Base-by-base conservation (phyloP, 2,888 invertebrate genomes). In the Ochropleura leucogaster region DNA sequence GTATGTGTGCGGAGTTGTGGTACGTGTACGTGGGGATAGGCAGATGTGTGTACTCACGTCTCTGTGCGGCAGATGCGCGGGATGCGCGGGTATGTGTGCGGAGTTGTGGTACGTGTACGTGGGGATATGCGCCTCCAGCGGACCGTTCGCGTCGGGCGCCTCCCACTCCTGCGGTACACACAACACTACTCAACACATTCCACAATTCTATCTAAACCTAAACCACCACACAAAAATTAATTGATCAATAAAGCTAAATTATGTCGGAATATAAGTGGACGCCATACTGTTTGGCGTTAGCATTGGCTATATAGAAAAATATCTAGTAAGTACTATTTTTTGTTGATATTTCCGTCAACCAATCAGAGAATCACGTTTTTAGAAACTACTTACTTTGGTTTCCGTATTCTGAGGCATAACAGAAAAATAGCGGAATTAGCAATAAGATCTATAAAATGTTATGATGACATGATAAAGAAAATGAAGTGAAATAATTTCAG, bases 81-180 rank as follows among this genome's bases (percentile, higher is more conserved):
- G 47, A 42, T 68, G 83, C 51, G 78, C 69, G 10, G 79, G 85
- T 60, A 85, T 63, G 75, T 91, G 91, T n/a, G 93, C 90, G 40
- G 94, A 85, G 90, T 94, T 95, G 92, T 95, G 95, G 92, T 95
- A 96, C 5, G 95, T 95, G 90, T 94, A 96, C 0, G 93, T 92
- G 51, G 95, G 93, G 60, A 95, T 92, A 90, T 92, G 93, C 12
- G 85, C 81, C 69, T 92, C 93, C 64, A 90, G 75, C 4, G 93
- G 92, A 0, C 94, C 95, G 88, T 94, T 94, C 55, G 87, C 79
- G 46, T 89, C 85, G 74, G 91, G 87, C 18, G 71, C 79, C 60
- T 94, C 95, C 95, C 95, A 95, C 63, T 94, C 95, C 89, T 95
- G 93, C 90, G 12, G 18, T n/a, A 51, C 14, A 67, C 16, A 73